These are phyloP conservation scores for Atrichornis clamosus DNA, from an alignment of 2,113 vertebrate genomes.

Conservation along the genomic window DNA sequence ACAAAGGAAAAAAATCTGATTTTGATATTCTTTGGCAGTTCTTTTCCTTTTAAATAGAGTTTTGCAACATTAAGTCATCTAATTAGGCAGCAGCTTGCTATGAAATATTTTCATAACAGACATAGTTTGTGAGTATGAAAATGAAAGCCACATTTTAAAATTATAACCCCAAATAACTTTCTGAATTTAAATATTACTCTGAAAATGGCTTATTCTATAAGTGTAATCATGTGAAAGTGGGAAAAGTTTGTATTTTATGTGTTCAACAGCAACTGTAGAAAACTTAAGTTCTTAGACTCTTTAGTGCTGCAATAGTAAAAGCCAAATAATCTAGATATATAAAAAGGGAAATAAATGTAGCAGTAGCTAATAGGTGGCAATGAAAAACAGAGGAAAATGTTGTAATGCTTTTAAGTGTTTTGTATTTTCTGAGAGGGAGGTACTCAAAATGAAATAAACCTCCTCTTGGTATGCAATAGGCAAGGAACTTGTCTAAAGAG, in stretches of 20 bases:
- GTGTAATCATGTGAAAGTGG: background rate
- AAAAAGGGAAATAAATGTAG: background rate
- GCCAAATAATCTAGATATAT: background rate
- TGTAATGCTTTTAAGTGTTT: background rate
- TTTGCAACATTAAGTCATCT: slow-evolving; percentile 43
- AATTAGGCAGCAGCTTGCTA: slow-evolving; percentile 31
- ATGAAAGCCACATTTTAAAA: slow-evolving; percentile 15
- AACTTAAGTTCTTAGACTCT: background rate
- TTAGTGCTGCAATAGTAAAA: background rate
- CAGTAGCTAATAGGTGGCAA: background rate
- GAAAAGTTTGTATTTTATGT: background rate
- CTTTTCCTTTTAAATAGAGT: background rate
- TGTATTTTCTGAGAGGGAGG: background rate
- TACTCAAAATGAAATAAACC: background rate
- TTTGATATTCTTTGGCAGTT: background rate
- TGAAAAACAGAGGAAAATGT: background rate
- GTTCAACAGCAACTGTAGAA: background rate
- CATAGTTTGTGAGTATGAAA: background rate
- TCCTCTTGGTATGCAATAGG: background rate
- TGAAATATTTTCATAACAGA: slow-evolving; percentile 23
- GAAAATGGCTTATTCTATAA: background rate
- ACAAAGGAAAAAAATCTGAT: background rate
- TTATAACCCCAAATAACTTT: background rate
- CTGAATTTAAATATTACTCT: background rate
- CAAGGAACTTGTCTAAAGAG: background rate